Percentiles rank a stretch among this genome's conserved stretches.
Evolutionary conservation across 2,797 vertebrate genomes (phyloP).

Genomic region (Lophius americanus): DNA sequence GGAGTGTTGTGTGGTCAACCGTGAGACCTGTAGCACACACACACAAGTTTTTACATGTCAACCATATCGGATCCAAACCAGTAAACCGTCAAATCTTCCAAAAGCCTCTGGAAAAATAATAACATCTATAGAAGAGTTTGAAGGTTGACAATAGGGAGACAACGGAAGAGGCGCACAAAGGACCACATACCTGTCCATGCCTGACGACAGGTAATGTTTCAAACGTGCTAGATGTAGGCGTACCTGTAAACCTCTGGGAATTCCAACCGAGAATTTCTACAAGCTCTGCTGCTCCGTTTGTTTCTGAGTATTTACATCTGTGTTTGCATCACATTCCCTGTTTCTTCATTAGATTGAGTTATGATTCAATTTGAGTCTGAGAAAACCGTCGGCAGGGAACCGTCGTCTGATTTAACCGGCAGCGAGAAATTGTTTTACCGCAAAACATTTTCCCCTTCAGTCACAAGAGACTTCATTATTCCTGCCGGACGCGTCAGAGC

Average conservation of each 20-base stretch:
- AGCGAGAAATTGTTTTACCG: conserved; percentile 36
- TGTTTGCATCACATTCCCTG: conserved; percentile 16
- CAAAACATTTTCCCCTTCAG: conserved; percentile 16
- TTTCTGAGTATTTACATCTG: conserved; percentile 15
- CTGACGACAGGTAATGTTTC: too few species aligned
- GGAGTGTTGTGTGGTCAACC: too few species aligned
- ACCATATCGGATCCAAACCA: too few species aligned
- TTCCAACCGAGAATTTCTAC: conserved; percentile 1
- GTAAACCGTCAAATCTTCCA: too few species aligned
- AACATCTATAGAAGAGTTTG: too few species aligned
- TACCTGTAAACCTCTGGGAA: neutral
- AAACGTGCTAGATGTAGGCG: too few species aligned
- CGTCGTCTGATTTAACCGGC: conserved; percentile 50
- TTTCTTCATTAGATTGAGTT: conserved; percentile 29
- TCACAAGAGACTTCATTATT: conserved; percentile 32
- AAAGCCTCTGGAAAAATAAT: too few species aligned
- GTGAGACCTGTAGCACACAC: too few species aligned
- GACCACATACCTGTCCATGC: too few species aligned
- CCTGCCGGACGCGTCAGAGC: conserved; percentile 28
- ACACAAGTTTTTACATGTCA: too few species aligned
- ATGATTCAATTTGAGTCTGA: conserved; percentile 42
- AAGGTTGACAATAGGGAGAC: too few species aligned
- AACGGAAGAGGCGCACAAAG: too few species aligned
- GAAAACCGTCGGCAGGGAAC: conserved; percentile 36
- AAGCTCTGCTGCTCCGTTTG: neutral